Conservation (phyloP, 2,888 invertebrate genomes). For the Chrysomela aeneicollis region DNA sequence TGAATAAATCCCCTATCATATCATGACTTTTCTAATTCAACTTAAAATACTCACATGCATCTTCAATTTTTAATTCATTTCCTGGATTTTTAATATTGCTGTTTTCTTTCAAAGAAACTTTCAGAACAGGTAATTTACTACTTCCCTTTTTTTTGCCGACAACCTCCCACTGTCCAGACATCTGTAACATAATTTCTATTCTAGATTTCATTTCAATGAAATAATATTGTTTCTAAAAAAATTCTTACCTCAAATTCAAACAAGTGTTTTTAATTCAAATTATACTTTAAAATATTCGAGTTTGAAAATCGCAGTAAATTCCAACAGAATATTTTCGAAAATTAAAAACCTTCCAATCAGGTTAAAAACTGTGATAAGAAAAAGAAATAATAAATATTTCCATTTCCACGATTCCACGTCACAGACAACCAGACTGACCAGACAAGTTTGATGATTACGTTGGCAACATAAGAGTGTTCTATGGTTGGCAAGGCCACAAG, state of each 20-base stretch:
- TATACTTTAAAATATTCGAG: too few relatives aligned
- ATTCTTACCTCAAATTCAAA: background rate
- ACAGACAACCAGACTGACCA: background rate
- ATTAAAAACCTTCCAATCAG: too few relatives aligned
- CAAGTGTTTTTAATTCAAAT: too few relatives aligned
- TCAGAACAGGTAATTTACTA: slow-evolving; percentile 61
- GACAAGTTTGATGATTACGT: too few relatives aligned
- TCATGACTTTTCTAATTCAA: slow-evolving; percentile 13
- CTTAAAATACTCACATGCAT: slow-evolving; percentile 73
- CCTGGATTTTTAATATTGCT: slow-evolving; percentile 61
- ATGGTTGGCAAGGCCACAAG: too few relatives aligned
- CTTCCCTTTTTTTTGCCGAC: slow-evolving; percentile 72
- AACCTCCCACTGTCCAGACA: slow-evolving; percentile 75
- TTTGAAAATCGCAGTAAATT: too few relatives aligned
- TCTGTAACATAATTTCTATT: slow-evolving; percentile 40
- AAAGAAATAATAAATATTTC: background rate
- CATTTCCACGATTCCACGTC: too few relatives aligned
- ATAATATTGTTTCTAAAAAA: background rate
- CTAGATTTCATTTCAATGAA: too few relatives aligned
- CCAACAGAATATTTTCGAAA: too few relatives aligned
- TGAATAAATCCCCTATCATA: too few relatives aligned
- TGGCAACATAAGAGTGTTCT: too few relatives aligned
- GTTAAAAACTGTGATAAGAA: too few relatives aligned
- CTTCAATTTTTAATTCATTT: slow-evolving; percentile 73
- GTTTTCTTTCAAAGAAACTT: slow-evolving; percentile 60